Evolutionary conservation across 2,797 vertebrate species (phyloP), one percentile per base, ranked within the genome.

Genomic region (Botia kubotai): DNA sequence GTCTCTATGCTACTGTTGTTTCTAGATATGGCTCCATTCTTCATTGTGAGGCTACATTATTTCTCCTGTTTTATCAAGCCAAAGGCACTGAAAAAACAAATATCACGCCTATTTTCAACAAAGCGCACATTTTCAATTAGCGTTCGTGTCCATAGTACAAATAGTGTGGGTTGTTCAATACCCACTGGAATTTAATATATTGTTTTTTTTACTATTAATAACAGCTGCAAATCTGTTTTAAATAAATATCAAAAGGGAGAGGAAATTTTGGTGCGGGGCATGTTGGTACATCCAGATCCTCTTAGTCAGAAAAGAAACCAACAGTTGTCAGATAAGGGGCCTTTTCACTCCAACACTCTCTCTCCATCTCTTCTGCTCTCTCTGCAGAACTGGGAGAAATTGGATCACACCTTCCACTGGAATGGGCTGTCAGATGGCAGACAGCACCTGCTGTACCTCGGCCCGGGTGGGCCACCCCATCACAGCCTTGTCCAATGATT

Each of bases 361-460:
- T 60, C 16, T 62, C 21, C n/a, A 46, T 79, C n/a, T 33, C 33
- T 33, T 39, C 14, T 62, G 33, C 55, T 48, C 57, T 72, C 66
- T 70, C 63, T 77, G 13, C 33, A 48, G 23, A 69, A 13, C 58
- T 84, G 65, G 1, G 85, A 81, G 83, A 86, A 87, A 86, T 73
- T 86, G 88, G 88, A 82, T 89, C 88, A 87, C 86, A 90, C 87
- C 87, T 88, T 88, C 85, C 87, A 82, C 81, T 17, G 33, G 58
- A 55, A 85, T 81, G 86, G 86, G 83, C 88, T 88, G 86, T 91
- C 89, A 87, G 86, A 87, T 80, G 86, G 74, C 86, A 89, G 67
- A 73, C 89, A 90, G 86, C 93, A 93, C 91, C 93, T 94, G 93
- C 90, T 82, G 90, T 89, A 87, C 88, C 82, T 81, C 85, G 81